These are phyloP conservation scores for Hystrix brachyura DNA, from an alignment of 2,113 vertebrate genomes.

Conservation along the genomic window DNA sequence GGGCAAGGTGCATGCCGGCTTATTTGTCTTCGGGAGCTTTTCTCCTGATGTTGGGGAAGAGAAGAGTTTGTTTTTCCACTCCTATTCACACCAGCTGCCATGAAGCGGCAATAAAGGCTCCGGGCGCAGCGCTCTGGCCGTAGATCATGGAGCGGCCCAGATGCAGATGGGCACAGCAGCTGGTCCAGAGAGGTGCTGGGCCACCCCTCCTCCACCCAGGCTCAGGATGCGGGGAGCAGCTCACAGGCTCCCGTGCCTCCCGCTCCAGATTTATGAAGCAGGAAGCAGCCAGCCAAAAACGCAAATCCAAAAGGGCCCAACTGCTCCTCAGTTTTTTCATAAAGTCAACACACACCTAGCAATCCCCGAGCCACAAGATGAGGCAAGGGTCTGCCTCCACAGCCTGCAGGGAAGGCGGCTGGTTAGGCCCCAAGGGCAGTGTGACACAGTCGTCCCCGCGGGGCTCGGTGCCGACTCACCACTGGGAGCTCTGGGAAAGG, in stretches of 20 bases:
- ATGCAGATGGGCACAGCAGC: slow-evolving; percentile 90
- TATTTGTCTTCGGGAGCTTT: slow-evolving; percentile 81
- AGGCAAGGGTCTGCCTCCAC: slow-evolving; percentile 14
- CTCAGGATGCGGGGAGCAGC: slow-evolving; percentile 83
- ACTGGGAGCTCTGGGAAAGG: neutral
- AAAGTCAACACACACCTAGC: slow-evolving; percentile 74
- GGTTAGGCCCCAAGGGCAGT: neutral
- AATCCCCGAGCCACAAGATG: slow-evolving; percentile 72
- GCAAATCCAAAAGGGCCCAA: slow-evolving; percentile 78
- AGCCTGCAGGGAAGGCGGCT: neutral
- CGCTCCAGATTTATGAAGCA: slow-evolving; percentile 88
- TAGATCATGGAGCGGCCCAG: slow-evolving; percentile 88
- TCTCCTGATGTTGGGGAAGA: slow-evolving; percentile 83
- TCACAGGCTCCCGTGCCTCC: slow-evolving; percentile 83
- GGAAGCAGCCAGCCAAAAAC: slow-evolving; percentile 86
- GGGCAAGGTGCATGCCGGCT: slow-evolving; percentile 66
- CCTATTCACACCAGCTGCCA: slow-evolving; percentile 88
- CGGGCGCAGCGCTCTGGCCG: slow-evolving; percentile 84
- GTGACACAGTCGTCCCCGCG: neutral
- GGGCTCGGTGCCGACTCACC: rapidly evolving
- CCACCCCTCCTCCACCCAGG: slow-evolving; percentile 74
- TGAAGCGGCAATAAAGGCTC: slow-evolving; percentile 86
- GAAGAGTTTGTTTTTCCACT: slow-evolving; percentile 85
- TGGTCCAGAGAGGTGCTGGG: slow-evolving; percentile 88
- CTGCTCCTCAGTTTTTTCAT: slow-evolving; percentile 66